phyloP scores from a whole-genome alignment of 2,888 invertebrate genomes.

The Idaea biselata region DNA sequence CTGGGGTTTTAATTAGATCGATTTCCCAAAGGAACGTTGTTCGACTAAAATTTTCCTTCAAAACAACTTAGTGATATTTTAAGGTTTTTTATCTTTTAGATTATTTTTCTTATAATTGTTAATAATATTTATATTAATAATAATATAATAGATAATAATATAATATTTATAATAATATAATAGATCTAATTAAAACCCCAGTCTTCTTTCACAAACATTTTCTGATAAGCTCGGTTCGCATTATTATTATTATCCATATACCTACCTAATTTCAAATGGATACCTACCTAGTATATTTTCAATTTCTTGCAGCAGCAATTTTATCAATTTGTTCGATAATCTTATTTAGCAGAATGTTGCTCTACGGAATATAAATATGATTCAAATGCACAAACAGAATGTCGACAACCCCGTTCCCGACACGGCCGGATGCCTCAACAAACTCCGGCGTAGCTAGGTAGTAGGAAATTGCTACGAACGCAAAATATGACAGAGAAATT shows the following conservation, averaged over 20 bases:
- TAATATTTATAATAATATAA: too few species aligned
- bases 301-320: background rate
- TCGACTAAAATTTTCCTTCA: background rate
- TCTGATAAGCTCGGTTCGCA: background rate
- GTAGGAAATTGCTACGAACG: background rate
- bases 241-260: background rate
- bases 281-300: background rate
- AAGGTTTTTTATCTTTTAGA: background rate
- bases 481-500: background rate
- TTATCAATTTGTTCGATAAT: background rate
- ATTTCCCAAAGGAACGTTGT: background rate
- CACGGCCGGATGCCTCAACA: background rate
- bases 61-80: background rate
- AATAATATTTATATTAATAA: too few species aligned
- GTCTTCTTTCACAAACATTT: background rate
- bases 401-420: background rate
- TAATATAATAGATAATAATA: too few species aligned
- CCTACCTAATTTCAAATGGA: background rate
- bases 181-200: background rate
- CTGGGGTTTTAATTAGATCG: background rate
- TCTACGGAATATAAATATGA: background rate
- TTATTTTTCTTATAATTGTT: too few species aligned
- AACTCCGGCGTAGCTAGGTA: slow-evolving; percentile 7
- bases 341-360: background rate
- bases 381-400: slow-evolving; percentile 1